Percentiles rank a stretch among this genome's conserved stretches.
phyloP scores from a whole-genome alignment of 2,113 vertebrate species.

The Vireo altiloquus region DNA sequence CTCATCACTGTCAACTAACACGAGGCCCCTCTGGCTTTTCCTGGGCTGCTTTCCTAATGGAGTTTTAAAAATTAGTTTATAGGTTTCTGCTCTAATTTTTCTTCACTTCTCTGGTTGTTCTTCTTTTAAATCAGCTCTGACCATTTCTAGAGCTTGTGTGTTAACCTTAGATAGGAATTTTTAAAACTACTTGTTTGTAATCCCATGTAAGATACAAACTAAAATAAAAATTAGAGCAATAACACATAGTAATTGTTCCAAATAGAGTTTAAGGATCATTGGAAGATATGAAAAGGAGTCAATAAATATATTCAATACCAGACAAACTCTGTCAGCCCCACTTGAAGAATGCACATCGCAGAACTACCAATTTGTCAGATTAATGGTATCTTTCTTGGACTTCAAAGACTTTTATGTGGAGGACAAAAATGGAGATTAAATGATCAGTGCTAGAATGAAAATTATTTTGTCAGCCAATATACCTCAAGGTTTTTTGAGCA shows the following conservation, averaged over 20 bases:
- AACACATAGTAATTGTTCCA: background rate
- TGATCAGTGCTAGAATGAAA: background rate
- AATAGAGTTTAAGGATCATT: background rate
- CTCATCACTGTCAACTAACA: background rate
- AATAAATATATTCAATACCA: background rate
- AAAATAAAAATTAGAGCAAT: background rate
- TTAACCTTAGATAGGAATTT: background rate
- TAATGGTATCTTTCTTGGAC: background rate
- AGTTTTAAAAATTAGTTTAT: background rate
- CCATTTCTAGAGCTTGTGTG: background rate
- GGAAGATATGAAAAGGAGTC: background rate
- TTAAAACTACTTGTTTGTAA: background rate
- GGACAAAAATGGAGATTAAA: background rate
- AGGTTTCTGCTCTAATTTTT: constrained; percentile 2
- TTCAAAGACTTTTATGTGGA: background rate
- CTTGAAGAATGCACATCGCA: background rate
- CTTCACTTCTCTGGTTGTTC: background rate
- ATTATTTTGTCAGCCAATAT: background rate
- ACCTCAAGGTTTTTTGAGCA: background rate
- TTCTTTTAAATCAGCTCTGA: background rate
- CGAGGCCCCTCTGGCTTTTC: constrained; percentile 7
- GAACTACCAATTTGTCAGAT: background rate
- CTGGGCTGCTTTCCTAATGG: background rate
- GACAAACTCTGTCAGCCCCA: background rate
- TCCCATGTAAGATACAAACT: background rate